Percentiles rank a stretch among this genome's conserved stretches.
These are phyloP conservation scores for Arctopsyche grandis DNA, from an alignment of 1,140 invertebrate genomes.

Conservation along the genomic window DNA sequence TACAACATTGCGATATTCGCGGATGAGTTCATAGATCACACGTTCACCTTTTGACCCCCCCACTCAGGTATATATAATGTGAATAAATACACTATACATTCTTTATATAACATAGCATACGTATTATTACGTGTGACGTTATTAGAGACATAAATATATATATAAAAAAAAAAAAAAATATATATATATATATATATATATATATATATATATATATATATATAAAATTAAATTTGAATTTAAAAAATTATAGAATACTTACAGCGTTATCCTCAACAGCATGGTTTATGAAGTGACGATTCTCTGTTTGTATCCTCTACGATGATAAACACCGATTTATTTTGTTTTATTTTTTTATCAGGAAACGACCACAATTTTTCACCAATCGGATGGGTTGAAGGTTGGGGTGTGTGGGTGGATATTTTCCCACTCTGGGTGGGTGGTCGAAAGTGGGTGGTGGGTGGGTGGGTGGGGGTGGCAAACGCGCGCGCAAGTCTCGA, in stretches of 20 bases:
- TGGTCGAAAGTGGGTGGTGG: no score
- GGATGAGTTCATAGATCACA: conserved; percentile 18
- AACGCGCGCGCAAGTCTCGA: neutral
- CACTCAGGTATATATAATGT: neutral
- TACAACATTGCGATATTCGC: neutral
- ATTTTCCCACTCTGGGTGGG: neutral
- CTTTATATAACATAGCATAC: neutral
- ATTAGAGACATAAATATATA: neutral
- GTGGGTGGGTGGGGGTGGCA: neutral
- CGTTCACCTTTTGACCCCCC: neutral
- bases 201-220: neutral
- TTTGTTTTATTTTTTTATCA: neutral
- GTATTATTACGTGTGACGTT: neutral
- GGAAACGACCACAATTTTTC: neutral
- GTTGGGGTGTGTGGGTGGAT: neutral
- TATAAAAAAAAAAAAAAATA: no score
- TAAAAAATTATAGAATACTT: conserved; percentile 4
- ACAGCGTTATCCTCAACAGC: conserved; percentile 36
- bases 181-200: neutral
- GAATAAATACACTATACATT: neutral
- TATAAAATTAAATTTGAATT: neutral
- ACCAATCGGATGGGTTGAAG: neutral
- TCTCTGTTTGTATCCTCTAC: neutral
- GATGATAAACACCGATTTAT: neutral
- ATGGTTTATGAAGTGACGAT: neutral